These are phyloP conservation scores for Strix uralensis DNA, from an alignment of 2,113 vertebrate genomes.

Conservation along the genomic window DNA sequence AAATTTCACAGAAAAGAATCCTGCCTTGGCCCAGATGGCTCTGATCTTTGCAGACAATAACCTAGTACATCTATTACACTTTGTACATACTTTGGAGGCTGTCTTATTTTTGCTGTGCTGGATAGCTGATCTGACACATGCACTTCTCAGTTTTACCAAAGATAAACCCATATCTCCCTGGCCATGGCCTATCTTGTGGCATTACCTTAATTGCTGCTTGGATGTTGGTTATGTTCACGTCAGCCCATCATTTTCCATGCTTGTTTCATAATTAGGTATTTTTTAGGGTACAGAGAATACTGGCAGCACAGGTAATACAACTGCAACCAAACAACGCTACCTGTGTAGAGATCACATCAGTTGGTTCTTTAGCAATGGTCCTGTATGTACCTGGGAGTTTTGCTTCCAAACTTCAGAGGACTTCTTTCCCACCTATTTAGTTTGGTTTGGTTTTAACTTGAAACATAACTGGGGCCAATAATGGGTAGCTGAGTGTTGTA, in stretches of 20 bases:
- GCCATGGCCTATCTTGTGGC: not conserved
- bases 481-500: not conserved
- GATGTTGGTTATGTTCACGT: not conserved
- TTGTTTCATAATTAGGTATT: not conserved
- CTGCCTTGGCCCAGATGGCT: not conserved
- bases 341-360: not conserved
- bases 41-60: not conserved
- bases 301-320: not conserved
- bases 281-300: not conserved
- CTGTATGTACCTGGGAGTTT: not conserved
- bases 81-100: not conserved
- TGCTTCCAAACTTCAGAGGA: not conserved
- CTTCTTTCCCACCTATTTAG: not conserved
- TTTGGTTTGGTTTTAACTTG: not conserved
- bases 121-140: not conserved
- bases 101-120: not conserved
- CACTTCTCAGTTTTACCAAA: not conserved
- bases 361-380: not conserved
- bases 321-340: not conserved
- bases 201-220: not conserved
- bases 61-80: not conserved
- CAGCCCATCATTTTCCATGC: not conserved
- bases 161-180: not conserved
- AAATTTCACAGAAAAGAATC: not conserved
- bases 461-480: not conserved